Percentiles rank a stretch among this genome's conserved stretches.
phyloP scores from a whole-genome alignment of 2,797 vertebrate genomes.

The Lepilemur septentrionalis region DNA sequence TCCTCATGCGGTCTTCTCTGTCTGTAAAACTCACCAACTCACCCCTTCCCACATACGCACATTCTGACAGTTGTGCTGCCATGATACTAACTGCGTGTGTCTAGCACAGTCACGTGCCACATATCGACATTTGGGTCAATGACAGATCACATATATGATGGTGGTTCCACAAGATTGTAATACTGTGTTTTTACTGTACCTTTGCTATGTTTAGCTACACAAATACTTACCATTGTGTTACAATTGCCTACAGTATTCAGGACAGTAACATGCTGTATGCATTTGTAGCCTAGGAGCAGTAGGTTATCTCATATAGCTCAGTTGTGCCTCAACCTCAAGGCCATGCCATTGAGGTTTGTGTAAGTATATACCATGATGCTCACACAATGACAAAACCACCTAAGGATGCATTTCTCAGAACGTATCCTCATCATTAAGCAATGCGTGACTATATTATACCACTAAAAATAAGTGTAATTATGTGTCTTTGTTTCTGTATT shows the following conservation, averaged over 20 bases:
- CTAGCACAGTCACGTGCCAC: not conserved
- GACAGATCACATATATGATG: not conserved
- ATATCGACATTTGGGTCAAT: not conserved
- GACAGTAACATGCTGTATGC: not conserved
- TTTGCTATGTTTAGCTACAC: not conserved
- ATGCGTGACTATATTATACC: not conserved
- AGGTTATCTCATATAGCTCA: no score
- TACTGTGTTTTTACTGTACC: not conserved
- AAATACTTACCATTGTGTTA: not conserved
- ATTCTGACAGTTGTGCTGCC: not conserved
- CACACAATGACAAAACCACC: not conserved
- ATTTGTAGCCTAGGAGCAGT: not conserved
- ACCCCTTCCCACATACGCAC: no score
- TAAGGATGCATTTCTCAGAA: not conserved
- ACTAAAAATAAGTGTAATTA: not conserved
- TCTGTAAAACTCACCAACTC: not conserved
- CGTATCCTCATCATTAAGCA: not conserved
- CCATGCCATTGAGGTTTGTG: not conserved
- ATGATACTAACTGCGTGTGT: not conserved
- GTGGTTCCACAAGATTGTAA: not conserved
- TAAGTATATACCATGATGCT: not conserved
- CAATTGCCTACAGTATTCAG: not conserved
- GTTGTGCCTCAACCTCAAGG: not conserved
- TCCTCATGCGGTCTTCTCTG: not conserved
- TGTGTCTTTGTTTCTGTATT: not conserved